These are phyloP conservation scores for Bungarus multicinctus DNA, from an alignment of 2,113 vertebrate genomes.

Conservation along the genomic window DNA sequence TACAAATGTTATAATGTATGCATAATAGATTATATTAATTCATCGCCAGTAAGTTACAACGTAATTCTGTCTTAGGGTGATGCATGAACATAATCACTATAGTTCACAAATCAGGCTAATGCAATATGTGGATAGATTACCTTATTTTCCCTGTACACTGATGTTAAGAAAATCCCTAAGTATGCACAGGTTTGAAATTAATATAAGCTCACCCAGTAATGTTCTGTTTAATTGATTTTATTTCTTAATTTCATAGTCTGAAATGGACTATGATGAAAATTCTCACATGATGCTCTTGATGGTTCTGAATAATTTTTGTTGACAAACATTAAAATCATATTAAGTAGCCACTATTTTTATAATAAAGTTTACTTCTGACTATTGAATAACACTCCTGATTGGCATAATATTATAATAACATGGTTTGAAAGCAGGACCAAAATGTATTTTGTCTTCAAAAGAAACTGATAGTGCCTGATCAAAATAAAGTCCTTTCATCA, in stretches of 20 bases:
- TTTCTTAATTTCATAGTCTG: background rate
- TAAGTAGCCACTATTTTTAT: background rate
- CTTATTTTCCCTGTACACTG: background rate
- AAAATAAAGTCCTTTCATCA: slow-evolving; percentile 26
- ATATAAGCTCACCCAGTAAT: background rate
- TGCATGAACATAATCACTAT: background rate
- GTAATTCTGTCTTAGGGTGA: background rate
- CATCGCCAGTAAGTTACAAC: background rate
- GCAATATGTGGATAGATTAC: background rate
- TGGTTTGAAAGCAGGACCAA: background rate
- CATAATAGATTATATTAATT: background rate
- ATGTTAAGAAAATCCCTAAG: background rate
- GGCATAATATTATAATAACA: background rate
- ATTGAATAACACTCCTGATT: background rate
- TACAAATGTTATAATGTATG: background rate
- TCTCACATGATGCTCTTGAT: background rate
- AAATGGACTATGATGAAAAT: background rate
- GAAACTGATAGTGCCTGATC: slow-evolving; percentile 5
- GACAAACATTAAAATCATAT: background rate
- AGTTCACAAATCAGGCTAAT: background rate
- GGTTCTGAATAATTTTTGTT: background rate
- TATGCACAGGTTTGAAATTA: background rate
- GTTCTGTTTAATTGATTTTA: background rate
- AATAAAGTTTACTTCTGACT: background rate
- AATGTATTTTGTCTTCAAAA: slow-evolving; percentile 8